Evolutionary conservation across 2,888 invertebrate genomes (phyloP), one percentile per base, ranked within the genome.

Genomic region (Clivina fossor): DNA sequence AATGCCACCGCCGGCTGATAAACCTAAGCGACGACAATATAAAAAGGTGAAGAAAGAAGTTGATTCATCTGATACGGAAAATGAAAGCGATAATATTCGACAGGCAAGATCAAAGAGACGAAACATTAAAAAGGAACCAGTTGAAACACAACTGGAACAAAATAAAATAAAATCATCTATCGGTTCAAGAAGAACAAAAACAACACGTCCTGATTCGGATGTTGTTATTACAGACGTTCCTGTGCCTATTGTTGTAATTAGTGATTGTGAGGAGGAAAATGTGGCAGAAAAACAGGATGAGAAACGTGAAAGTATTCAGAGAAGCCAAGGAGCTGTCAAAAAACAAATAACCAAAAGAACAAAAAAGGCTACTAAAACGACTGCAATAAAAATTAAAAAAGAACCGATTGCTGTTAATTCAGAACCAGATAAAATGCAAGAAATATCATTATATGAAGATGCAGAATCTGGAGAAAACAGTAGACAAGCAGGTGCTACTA

Each of bases 371-470:
- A 26, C 20, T 57, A 47, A 47, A 56, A 16, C 57, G n/a, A 26
- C 20, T 57, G 44, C 43, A 56, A 16, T 55, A 33, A 51, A 60
- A 33, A 43, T 30, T 35, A 57, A 50, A 47, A 8, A 43, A 24
- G 28, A 20, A 19, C 13, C 35, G 18, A 40, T 22, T 8, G 30
- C 44, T 16, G 38, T 58, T 20, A 30, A 20, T 16, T 11, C 35
- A 20, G 33, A 26, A 9, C 15, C 22, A 32, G 22, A 13, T 4
- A 20, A 16, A 16, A 28, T 20, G 19, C 5, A 9, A 9, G 40
- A 50, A 11, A 26, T 62, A 1, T 75, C 76, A 2, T 66, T 74
- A 5, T 77, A 76, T 58, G 76, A 76, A 61, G 77, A 77, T 65
- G 77, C 77, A 1, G 59, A 74, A 11, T 64, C 57, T 2, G 57